These are phyloP conservation scores for Anthophora plumipes DNA, from an alignment of 2,888 invertebrate genomes.

Conservation along the genomic window DNA sequence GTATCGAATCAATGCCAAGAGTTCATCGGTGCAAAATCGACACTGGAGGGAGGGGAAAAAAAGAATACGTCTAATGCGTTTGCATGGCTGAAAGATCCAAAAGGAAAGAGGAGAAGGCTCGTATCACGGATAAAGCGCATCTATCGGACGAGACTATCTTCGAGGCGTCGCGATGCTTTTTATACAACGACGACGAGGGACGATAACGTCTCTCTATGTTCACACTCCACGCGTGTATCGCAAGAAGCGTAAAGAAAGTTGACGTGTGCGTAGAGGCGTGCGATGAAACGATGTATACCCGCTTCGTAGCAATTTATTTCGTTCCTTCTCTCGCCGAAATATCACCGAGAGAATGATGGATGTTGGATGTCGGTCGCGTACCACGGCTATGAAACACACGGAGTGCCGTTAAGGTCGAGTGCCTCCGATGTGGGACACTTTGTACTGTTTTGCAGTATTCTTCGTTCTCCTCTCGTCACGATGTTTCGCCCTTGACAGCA, in stretches of 20 bases:
- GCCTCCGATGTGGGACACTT: constrained; percentile 68
- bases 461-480: neutral
- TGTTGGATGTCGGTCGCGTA: constrained; percentile 58
- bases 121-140: constrained; percentile 2
- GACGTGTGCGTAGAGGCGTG: neutral
- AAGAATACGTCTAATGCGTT: constrained; percentile 18
- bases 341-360: constrained; percentile 70
- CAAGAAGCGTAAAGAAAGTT: too few species aligned
- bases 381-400: constrained; percentile 54
- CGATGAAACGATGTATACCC: constrained; percentile 43
- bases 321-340: constrained; percentile 55
- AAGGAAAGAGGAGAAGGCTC: neutral
- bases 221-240: too few species aligned
- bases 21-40: constrained; percentile 25
- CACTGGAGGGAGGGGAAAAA: neutral
- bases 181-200: too few species aligned
- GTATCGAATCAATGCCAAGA: constrained; percentile 15
- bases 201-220: too few species aligned
- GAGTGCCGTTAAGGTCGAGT: constrained; percentile 71
- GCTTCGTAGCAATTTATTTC: constrained; percentile 65
- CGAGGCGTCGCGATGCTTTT: constrained; percentile 14
- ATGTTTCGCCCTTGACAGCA: constrained; percentile 27
- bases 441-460: constrained; percentile 41
- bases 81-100: neutral
- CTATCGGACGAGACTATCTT: constrained; percentile 37